Evolutionary conservation across 2,888 invertebrate genomes (phyloP).

Genomic region (Erebia epiphron): DNA sequence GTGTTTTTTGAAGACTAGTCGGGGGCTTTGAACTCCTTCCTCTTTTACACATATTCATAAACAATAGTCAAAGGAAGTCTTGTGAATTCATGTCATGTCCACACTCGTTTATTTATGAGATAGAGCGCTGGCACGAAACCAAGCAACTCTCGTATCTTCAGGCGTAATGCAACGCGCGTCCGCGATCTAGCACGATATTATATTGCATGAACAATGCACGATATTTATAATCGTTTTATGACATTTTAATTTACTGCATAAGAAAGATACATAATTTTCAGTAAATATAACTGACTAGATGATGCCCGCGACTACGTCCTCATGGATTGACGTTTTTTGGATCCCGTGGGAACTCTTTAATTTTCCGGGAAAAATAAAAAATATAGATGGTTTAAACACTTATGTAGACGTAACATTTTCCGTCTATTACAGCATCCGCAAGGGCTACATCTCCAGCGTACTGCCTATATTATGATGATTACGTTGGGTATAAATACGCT

Average conservation of each 20-base stretch:
- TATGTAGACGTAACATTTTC: too few species aligned
- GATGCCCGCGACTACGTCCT: too few species aligned
- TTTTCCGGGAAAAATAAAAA: too few species aligned
- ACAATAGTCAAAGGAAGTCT: constrained; percentile 9
- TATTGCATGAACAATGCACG: constrained; percentile 6
- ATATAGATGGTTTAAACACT: too few species aligned
- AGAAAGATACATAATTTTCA: too few species aligned
- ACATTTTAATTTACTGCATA: not conserved
- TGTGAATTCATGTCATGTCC: constrained; percentile 24
- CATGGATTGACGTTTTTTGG: too few species aligned
- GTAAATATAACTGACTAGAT: too few species aligned
- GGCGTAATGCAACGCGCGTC: constrained; percentile 10
- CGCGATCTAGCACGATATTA: not conserved
- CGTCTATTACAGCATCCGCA: too few species aligned
- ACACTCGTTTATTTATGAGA: constrained; percentile 31
- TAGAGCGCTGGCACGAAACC: constrained; percentile 31
- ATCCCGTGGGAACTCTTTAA: too few species aligned
- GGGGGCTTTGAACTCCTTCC: not conserved
- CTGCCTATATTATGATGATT: too few species aligned
- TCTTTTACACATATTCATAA: constrained; percentile 1
- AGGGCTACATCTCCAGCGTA: too few species aligned
- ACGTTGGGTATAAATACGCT: too few species aligned
- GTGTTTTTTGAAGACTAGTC: not conserved
- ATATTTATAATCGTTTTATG: not conserved
- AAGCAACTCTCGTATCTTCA: constrained; percentile 22